Conservation (phyloP, 2,113 vertebrate genomes). For the Ctenomys sociabilis region DNA sequence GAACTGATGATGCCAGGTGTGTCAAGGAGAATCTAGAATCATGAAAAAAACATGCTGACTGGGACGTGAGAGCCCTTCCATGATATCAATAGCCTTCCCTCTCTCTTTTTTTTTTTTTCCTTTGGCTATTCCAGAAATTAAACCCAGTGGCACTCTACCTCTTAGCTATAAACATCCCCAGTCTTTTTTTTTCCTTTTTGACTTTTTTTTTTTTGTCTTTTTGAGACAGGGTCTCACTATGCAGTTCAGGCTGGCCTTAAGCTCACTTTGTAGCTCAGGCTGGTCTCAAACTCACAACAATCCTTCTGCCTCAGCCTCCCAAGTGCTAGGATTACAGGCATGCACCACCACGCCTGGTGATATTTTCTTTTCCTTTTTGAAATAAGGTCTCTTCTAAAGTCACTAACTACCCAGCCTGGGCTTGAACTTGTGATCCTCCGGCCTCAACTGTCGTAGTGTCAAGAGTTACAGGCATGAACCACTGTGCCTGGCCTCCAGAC, state of each 20-base stretch:
- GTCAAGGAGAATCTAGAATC: slow-evolving; percentile 93
- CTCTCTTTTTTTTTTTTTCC: background rate
- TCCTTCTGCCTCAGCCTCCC: too few relatives aligned
- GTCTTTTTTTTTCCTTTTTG: background rate
- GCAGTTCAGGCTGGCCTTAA: too few relatives aligned
- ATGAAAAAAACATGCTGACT: slow-evolving; percentile 24
- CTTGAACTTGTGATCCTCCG: background rate
- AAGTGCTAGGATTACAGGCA: too few relatives aligned
- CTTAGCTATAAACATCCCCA: background rate
- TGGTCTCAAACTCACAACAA: too few relatives aligned
- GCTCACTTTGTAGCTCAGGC: too few relatives aligned
- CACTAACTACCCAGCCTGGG: background rate
- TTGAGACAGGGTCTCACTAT: too few relatives aligned
- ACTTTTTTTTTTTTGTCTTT: too few relatives aligned
- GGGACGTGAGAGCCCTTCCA: background rate
- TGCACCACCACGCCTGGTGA: too few relatives aligned
- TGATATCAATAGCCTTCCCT: background rate
- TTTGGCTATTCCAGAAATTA: background rate
- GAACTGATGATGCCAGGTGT: slow-evolving; percentile 94
- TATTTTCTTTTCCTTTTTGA: background rate
- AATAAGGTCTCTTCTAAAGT: background rate
- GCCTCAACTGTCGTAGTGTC: background rate
- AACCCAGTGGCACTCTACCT: background rate
- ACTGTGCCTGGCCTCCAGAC: background rate
- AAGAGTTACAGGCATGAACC: background rate